Evolutionary conservation across 64 coral and sea anemone species (phyloP), one percentile per base, ranked within the genome.

Genomic region (Acropora tenuis): DNA sequence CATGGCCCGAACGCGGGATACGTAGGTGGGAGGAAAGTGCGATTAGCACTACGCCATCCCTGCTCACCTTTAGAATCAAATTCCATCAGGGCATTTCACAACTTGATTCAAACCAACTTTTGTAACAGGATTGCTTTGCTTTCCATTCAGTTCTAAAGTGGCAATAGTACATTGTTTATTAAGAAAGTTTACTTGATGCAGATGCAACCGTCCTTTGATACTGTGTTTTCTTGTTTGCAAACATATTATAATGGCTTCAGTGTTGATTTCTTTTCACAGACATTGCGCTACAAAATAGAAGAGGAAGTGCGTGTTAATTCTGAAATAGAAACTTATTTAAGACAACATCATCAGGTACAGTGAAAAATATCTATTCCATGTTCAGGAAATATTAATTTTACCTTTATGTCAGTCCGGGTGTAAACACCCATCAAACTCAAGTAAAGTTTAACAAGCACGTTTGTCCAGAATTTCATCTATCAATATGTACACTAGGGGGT

Each of bases 251-350:
- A 13, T 63, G 7, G 12, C 9, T 63, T 63, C 9, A 63, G 2
- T 43, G 16, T 50, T 69, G 60, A 8, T 52, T 10, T 48, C 58
- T 50, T 50, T 84, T 5, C 55, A 60, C 84, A 98, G 97, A 95
- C 88, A 59, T 73, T 98, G 18, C 90, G 82, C 12, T 96, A 93
- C 53, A 98, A 98, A 61, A 96, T 98, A 85, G 97, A 95, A 71
- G 97, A 98, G 86, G 97, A 98, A 76, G 82, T 88, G 0, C 91
- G 97, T 19, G 97, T 98, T 7, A 98, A 98, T 96, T 73, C 81
- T 43, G 97, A 98, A 68, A 98, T 98, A 50, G 97, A 98, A 41
- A 84, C 91, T 16, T 98, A 98, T 47, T 79, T 98, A 17, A 78
- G 53, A 74, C 90, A 95, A 63, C 96, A 98, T 65, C 96, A 98